Evolutionary conservation across 53 echinoderm and acorn worm genomes (phyloP).

Genomic region (Henricia sp.): DNA sequence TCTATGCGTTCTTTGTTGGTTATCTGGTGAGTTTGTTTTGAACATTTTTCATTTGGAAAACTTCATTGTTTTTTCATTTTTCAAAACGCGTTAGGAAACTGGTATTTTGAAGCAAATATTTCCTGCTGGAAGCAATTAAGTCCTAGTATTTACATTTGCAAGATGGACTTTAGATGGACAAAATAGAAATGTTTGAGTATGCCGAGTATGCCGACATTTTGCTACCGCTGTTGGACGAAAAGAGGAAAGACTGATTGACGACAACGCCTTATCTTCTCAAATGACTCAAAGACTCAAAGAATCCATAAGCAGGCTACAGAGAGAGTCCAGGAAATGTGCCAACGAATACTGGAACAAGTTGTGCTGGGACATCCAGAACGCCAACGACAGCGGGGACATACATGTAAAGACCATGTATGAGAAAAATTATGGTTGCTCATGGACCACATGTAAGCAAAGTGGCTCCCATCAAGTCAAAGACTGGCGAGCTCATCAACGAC

Average conservation of each 20-base stretch:
- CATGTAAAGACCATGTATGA: conserved; percentile 31
- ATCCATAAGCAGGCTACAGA: not conserved
- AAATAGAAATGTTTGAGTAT: too few relatives aligned
- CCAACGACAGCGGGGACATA: conserved; percentile 20
- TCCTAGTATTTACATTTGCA: too few relatives aligned
- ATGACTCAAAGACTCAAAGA: not conserved
- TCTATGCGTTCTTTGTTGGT: conserved; percentile 66
- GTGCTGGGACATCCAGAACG: conserved; percentile 7
- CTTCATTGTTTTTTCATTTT: too few relatives aligned
- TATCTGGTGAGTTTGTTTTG: conserved; percentile 88
- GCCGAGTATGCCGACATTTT: conserved; percentile 1
- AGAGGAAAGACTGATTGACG: not conserved
- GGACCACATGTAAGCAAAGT: conserved; percentile 26
- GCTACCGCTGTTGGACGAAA: not conserved
- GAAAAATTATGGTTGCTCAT: conserved; percentile 8
- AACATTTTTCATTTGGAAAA: too few relatives aligned
- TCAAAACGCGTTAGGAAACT: too few relatives aligned
- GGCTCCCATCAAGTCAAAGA: conserved; percentile 24
- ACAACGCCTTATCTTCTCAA: not conserved
- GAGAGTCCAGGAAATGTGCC: too few relatives aligned
- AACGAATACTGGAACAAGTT: conserved; percentile 42
- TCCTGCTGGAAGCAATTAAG: too few relatives aligned
- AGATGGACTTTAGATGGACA: too few relatives aligned
- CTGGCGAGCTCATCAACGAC: conserved; percentile 43
- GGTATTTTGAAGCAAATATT: too few relatives aligned